phyloP scores from a whole-genome alignment of 1,140 invertebrate species.

The Zaprionus nigranus region DNA sequence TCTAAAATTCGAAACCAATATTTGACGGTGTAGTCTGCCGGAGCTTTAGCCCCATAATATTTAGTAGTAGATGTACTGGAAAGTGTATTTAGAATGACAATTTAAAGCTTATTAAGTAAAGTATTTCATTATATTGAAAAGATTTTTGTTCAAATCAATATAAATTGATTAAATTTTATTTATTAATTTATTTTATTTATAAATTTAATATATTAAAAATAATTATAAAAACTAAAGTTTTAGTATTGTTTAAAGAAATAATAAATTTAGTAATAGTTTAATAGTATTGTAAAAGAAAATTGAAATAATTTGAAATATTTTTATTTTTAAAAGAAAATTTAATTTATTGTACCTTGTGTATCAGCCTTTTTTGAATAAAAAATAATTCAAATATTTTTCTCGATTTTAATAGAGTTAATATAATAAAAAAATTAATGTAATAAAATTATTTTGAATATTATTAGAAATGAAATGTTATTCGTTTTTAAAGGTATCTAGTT shows the following conservation, averaged over 20 bases:
- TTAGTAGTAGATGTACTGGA: constrained; percentile 89
- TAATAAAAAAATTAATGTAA: constrained; percentile 86
- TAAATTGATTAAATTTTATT: constrained; percentile 32
- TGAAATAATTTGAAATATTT: constrained; percentile 20
- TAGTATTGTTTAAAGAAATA: constrained; percentile 85
- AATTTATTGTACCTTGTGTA: constrained; percentile 88
- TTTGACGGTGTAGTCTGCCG: too few species aligned
- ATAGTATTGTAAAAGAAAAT: constrained; percentile 73
- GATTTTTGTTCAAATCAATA: constrained; percentile 37
- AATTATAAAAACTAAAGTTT: constrained; percentile 80
- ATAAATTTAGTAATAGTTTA: constrained; percentile 84
- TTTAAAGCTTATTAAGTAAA: constrained; percentile 55
- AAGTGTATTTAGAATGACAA: constrained; percentile 87
- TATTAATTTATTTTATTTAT: constrained; percentile 86
- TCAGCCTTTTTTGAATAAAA: constrained; percentile 87
- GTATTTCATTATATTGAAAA: constrained; percentile 40
- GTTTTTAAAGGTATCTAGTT: constrained; percentile 88
- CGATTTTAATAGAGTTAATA: constrained; percentile 87
- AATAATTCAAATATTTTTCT: constrained; percentile 86
- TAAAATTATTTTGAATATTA: constrained; percentile 86
- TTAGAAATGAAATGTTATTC: constrained; percentile 87
- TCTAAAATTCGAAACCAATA: too few species aligned
- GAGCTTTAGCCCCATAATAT: too few species aligned
- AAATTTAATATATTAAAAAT: constrained; percentile 83
- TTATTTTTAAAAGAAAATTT: constrained; percentile 85